These are phyloP conservation scores for Cyphotilapia sp. DNA, from an alignment of 2,113 vertebrate genomes.

Conservation along the genomic window DNA sequence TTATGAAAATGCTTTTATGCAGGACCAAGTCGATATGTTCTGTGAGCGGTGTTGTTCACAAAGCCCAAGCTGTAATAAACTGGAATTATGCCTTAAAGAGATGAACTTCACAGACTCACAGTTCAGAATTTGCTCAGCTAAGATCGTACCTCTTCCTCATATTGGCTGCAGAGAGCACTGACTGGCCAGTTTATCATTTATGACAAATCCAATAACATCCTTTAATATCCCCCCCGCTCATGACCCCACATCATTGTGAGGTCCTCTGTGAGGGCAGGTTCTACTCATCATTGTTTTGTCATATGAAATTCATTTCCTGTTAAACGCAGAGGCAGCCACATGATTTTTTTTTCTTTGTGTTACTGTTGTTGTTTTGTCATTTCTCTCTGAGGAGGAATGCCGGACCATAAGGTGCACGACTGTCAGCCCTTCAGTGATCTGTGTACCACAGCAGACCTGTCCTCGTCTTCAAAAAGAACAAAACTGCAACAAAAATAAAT, in stretches of 20 bases:
- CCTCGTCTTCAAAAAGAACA: not conserved
- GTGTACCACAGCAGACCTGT: conserved; percentile 17
- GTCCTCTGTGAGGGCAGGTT: not conserved
- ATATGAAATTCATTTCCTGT: conserved; percentile 26
- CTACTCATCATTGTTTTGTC: not conserved
- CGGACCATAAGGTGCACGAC: not conserved
- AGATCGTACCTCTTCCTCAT: not conserved
- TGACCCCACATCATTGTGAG: not conserved
- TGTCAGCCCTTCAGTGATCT: conserved; percentile 26
- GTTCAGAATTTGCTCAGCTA: not conserved
- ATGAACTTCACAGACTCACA: not conserved
- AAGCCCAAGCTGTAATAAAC: not conserved
- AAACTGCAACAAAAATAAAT: not conserved
- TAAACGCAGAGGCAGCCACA: not conserved
- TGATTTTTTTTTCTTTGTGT: not conserved
- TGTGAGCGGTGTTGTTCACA: not conserved
- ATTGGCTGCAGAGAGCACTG: not conserved
- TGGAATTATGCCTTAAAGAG: not conserved
- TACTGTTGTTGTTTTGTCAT: not conserved
- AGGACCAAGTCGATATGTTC: not conserved
- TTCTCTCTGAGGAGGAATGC: not conserved
- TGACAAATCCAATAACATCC: not conserved
- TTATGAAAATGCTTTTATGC: not conserved
- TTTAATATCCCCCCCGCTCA: not conserved
- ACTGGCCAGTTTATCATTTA: not conserved